Percentiles rank a stretch among this genome's conserved stretches.
Evolutionary conservation across 2,888 invertebrate genomes (phyloP).

Genomic region (Ecliptopera silaceata): DNA sequence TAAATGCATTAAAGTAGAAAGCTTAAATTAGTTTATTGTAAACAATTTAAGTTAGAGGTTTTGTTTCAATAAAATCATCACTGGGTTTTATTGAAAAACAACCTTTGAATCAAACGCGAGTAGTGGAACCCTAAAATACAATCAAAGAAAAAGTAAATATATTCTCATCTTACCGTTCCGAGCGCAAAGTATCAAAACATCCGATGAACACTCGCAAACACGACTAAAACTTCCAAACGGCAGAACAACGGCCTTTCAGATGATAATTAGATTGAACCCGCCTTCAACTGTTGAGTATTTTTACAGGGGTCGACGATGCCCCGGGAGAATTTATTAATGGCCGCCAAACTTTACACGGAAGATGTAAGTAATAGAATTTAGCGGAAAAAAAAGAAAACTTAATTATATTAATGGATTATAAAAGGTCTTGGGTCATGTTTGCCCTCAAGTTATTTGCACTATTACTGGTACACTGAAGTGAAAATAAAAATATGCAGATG

Average conservation of each 20-base stretch:
- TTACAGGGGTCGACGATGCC: slow-evolving; percentile 66
- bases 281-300: slow-evolving; percentile 78
- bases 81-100: neutral
- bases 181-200: slow-evolving; percentile 41
- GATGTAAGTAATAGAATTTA: slow-evolving; percentile 48
- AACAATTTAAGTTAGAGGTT: too few species aligned
- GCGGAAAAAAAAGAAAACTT: slow-evolving; percentile 23
- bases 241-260: slow-evolving; percentile 69
- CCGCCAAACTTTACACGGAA: slow-evolving; percentile 59
- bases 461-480: neutral
- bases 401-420: neutral
- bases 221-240: slow-evolving; percentile 47
- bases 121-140: slow-evolving; percentile 42
- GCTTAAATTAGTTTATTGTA: too few species aligned
- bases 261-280: slow-evolving; percentile 79
- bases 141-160: neutral
- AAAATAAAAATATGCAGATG: neutral
- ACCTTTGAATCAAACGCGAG: too few species aligned
- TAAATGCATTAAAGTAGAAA: too few species aligned
- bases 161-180: slow-evolving; percentile 2
- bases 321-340: slow-evolving; percentile 73
- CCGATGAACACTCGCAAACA: slow-evolving; percentile 47
- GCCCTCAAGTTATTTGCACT: neutral
- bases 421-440: neutral
- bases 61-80: neutral